These are phyloP conservation scores for Bubo blakistoni DNA, from an alignment of 2,113 vertebrate genomes.

Conservation along the genomic window DNA sequence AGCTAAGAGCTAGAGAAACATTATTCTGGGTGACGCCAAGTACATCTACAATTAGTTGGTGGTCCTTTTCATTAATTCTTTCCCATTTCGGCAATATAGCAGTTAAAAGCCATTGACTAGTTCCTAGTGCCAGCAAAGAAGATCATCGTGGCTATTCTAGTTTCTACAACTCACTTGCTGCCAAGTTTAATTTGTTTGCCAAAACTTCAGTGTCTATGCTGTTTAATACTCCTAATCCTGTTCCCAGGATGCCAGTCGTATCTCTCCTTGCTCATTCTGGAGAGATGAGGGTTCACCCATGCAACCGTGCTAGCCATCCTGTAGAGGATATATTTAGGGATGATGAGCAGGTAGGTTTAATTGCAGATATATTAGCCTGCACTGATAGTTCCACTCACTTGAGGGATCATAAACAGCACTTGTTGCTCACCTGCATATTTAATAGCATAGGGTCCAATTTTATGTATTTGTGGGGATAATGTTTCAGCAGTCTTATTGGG, in stretches of 20 bases:
- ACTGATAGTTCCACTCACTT: not conserved
- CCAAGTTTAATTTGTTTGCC: not conserved
- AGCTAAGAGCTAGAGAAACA: not conserved
- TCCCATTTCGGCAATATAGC: not conserved
- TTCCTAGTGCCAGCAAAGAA: not conserved
- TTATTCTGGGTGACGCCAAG: not conserved
- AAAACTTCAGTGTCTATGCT: not conserved
- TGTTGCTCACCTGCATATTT: not conserved
- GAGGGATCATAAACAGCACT: not conserved
- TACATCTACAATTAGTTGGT: too few relatives aligned
- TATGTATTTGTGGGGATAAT: not conserved
- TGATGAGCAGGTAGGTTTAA: not conserved
- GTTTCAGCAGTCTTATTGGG: not conserved
- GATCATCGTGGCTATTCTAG: rapidly evolving
- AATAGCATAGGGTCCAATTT: not conserved
- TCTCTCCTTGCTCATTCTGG: not conserved
- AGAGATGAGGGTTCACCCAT: not conserved
- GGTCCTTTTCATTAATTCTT: not conserved
- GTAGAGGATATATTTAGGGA: not conserved
- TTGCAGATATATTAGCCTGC: not conserved
- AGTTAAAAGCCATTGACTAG: not conserved
- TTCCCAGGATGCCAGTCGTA: not conserved
- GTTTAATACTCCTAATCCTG: not conserved
- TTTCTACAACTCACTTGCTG: not conserved
- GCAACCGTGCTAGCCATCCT: not conserved